Base-by-base conservation (phyloP, 2,797 vertebrate species). In the Gymnothorax javanicus region DNA sequence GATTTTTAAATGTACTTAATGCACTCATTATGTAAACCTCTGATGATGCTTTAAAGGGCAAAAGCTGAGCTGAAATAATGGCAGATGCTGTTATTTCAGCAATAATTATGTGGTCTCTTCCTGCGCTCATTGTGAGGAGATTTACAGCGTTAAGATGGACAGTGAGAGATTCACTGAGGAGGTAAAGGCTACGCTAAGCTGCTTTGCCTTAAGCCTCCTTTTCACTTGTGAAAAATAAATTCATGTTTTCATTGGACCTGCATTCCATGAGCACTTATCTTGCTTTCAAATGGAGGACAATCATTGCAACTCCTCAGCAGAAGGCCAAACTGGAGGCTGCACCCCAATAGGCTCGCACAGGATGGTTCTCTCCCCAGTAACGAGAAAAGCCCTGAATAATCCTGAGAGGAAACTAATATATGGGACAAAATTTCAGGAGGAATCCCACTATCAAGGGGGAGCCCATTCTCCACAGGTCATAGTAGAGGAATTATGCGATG, bases 21-120 rank as follows among this genome's bases (percentile, higher is more conserved):
- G 88, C 57, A 50, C 56, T 62, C 6, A 84, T 88, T 89, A 90
- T 69, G 87, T 90, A 90, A 91, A 83, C 71, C 85, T 27, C 20
- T 60, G 25, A 84, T 79, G 60, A 79, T 85, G 84, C 69, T 20
- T 58, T 50, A 59, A 87, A 88, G 62, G 85, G 58, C 82, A 82
- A 85, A 27, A 59, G 85, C 50, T 83, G n/a, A 25, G 81, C 81
- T 85, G 60, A 54, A 69, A 84, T 43, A 43, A 62, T 23, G 20
- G n/a, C 33, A 20, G 73, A 77, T 77, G 43, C 5, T 77, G 15
- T 52, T 77, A 12, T 43, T 77, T 77, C 20, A 77, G 33, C 43
- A 50, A 2, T 77, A 50, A 77, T 77, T 77, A 60, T 58, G n/a
- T 69, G 8, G 54, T 56, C 58, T 75, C 85, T 86, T 81, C 57